phyloP scores from a whole-genome alignment of 2,888 invertebrate genomes.

The Chrysina gloriosa region DNA sequence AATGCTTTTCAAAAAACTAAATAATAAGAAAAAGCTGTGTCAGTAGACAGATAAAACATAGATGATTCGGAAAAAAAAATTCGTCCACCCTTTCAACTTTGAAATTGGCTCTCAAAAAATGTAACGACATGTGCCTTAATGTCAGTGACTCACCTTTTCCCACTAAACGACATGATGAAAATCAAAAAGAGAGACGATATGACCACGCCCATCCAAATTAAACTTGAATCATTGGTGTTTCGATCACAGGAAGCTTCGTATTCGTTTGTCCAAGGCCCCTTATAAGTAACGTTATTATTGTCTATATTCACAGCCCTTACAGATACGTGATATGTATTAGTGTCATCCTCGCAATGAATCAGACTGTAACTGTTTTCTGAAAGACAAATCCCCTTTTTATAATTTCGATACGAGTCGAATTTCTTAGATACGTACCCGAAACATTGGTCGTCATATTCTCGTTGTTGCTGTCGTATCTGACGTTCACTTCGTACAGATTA shows the following conservation, averaged over 20 bases:
- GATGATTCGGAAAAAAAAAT: no score
- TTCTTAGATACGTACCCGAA: background rate
- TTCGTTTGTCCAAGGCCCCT: conserved; percentile 61
- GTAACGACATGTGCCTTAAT: no score
- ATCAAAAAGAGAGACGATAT: background rate
- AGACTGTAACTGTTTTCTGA: background rate
- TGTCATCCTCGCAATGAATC: conserved; percentile 52
- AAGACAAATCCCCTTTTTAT: background rate
- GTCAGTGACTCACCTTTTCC: conserved; percentile 28
- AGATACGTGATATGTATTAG: conserved; percentile 53
- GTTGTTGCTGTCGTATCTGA: background rate
- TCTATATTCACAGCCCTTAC: conserved; percentile 60
- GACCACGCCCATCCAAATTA: conserved; percentile 1
- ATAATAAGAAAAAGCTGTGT: no score
- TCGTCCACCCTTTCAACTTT: no score
- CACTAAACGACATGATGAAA: background rate
- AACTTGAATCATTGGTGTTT: conserved; percentile 24
- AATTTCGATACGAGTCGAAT: background rate
- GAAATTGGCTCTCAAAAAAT: no score
- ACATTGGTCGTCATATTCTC: background rate
- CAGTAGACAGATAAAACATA: no score
- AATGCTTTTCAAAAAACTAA: no score
- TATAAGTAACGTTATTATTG: conserved; percentile 48
- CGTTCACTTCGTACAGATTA: background rate
- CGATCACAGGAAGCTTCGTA: conserved; percentile 53